Percentiles rank a stretch among this genome's conserved stretches.
These are phyloP conservation scores for Tryphoninae sp. DNA, from an alignment of 2,888 invertebrate genomes.

Conservation along the genomic window DNA sequence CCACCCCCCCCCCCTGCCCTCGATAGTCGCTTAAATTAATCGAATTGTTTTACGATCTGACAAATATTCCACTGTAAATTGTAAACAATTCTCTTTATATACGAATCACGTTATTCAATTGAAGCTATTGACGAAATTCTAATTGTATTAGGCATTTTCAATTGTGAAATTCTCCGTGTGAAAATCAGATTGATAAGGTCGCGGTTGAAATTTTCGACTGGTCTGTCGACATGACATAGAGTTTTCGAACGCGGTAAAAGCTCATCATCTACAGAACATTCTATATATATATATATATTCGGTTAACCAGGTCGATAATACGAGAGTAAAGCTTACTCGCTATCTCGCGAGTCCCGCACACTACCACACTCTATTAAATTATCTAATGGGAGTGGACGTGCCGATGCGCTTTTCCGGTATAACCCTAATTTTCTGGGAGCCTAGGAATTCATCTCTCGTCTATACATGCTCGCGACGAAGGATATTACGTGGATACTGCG, in stretches of 20 bases:
- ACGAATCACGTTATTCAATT: background rate
- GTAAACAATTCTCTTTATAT: background rate
- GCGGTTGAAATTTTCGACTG: background rate
- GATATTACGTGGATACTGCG: slow-evolving; percentile 8
- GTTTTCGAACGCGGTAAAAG: slow-evolving; percentile 14
- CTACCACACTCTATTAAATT: slow-evolving; percentile 47
- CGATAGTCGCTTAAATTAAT: slow-evolving; percentile 1
- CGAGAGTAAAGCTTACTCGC: slow-evolving; percentile 21
- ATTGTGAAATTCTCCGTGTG: background rate
- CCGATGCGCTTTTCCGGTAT: slow-evolving; percentile 40
- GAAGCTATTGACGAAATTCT: too few species aligned
- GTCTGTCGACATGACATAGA: background rate
- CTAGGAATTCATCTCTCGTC: slow-evolving; percentile 9
- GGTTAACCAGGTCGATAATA: slow-evolving; percentile 31
- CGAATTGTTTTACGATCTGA: background rate
- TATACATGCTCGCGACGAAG: background rate
- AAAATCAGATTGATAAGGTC: background rate
- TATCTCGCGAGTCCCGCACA: background rate
- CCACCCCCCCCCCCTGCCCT: background rate
- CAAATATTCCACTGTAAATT: background rate
- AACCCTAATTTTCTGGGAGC: slow-evolving; percentile 47
- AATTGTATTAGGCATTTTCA: too few species aligned
- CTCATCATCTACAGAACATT: slow-evolving; percentile 4
- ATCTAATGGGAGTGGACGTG: slow-evolving; percentile 51
- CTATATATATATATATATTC: background rate